Evolutionary conservation across 1,140 invertebrate genomes (phyloP), one percentile per base, ranked within the genome.

Genomic region (Portunus trituberculatus): DNA sequence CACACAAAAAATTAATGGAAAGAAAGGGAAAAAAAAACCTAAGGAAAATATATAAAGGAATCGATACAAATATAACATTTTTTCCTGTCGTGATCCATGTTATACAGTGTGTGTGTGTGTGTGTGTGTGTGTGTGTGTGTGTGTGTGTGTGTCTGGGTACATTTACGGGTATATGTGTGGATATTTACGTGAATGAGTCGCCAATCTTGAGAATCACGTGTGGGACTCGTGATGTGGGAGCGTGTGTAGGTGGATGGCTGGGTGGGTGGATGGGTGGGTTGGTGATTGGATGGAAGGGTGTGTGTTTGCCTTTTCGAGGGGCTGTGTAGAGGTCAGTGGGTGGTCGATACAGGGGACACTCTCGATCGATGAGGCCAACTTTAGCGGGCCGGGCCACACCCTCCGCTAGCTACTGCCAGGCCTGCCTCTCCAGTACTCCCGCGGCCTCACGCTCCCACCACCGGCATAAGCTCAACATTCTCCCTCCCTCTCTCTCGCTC

Each of bases 281-380:
- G 7, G 59, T 76, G 59, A 12, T 7, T 76, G 59, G 7, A 20
- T 76, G 59, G 7, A 20, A 12, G 59, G 7, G 67, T 76, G 67
- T 76, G 67, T 76, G 67, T n/a, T 76, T 76, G 67, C 16, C 67
- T 76, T 76, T 76, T 76, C 67, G 67, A 76, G 67, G 67, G 67
- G 67, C 67, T 76, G 67, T 76, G 67, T 76, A 76, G 67, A 76
- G 67, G 67, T 76, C 67, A 76, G 67, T 7, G 20, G 67, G 6
- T 25, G 67, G 67, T 76, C 67, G 67, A 76, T 76, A 76, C n/a
- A 76, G 67, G 67, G 67, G 67, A 76, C 67, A n/a, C 52, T 20
- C 7, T n/a, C 67, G 67, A 76, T 76, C 67, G 67, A 76, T 76
- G 67, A 76, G 67, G 25, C 67, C 25, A 76, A 76, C 67, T 76